Evolutionary conservation across 2,888 invertebrate genomes (phyloP).

Genomic region (Pachydiplax longipennis): DNA sequence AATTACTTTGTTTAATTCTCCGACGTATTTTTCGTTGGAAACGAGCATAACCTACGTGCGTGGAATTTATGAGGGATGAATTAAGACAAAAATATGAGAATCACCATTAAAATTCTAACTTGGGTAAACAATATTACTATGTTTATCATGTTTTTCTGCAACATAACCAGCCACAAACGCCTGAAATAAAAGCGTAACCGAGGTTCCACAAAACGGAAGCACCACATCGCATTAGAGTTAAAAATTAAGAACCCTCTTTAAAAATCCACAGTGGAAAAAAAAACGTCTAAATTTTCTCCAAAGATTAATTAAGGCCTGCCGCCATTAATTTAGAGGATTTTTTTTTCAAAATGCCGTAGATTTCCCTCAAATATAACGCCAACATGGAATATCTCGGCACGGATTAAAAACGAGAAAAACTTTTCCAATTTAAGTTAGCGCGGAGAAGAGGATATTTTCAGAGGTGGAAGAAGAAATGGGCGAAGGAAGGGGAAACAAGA

Average conservation of each 20-base stretch:
- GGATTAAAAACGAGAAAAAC: slow-evolving; percentile 40
- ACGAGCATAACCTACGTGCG: no score
- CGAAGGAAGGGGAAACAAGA: neutral
- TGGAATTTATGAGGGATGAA: no score
- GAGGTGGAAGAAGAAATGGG: neutral
- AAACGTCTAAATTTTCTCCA: slow-evolving; percentile 26
- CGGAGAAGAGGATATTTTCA: neutral
- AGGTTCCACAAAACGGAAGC: neutral
- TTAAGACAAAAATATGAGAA: no score
- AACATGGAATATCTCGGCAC: slow-evolving; percentile 30
- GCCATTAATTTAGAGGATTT: slow-evolving; percentile 28
- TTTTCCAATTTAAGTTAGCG: slow-evolving; percentile 44
- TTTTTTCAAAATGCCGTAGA: slow-evolving; percentile 19
- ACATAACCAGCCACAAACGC: neutral
- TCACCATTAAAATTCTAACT: no score
- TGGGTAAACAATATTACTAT: neutral
- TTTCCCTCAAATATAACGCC: slow-evolving; percentile 42
- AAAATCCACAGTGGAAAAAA: neutral
- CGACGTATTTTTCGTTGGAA: no score
- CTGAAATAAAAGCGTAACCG: neutral
- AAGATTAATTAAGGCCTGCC: slow-evolving; percentile 38
- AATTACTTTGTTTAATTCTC: no score
- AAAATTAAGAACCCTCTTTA: neutral
- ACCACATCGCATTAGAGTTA: neutral
- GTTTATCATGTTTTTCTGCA: neutral